Evolutionary conservation across 2,888 invertebrate species (phyloP).

Genomic region (Zelleria hepariella): DNA sequence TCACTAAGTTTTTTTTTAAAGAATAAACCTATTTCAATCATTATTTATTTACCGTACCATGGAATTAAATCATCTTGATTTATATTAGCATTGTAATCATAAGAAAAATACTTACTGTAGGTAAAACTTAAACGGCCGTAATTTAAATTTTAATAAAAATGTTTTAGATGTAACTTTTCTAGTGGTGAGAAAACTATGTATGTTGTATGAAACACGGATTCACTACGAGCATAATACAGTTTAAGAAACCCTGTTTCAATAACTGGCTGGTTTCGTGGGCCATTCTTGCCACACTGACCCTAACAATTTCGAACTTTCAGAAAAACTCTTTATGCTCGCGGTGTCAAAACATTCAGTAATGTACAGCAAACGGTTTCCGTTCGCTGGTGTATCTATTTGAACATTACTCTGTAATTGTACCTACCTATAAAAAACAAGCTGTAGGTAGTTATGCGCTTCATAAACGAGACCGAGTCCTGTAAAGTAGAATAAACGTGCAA

Average conservation of each 20-base stretch:
- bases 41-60: no score
- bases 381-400: background rate
- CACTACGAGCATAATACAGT: background rate
- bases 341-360: no score
- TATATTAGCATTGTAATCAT: no score
- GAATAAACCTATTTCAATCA: no score
- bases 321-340: no score
- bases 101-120: no score
- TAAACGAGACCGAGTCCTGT: slow-evolving; percentile 33
- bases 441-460: background rate
- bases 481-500: slow-evolving; percentile 62
- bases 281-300: no score
- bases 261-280: no score
- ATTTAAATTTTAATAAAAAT: background rate
- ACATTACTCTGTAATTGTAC: background rate
- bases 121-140: background rate
- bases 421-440: background rate
- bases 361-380: no score
- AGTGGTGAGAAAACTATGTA: background rate
- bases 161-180: background rate
- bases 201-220: background rate
- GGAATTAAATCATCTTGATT: no score
- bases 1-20: slow-evolving; percentile 35
- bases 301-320: no score
- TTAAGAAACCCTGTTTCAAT: no score